phyloP scores from a whole-genome alignment of 2,888 invertebrate species.

The Oxystoma pomonae region DNA sequence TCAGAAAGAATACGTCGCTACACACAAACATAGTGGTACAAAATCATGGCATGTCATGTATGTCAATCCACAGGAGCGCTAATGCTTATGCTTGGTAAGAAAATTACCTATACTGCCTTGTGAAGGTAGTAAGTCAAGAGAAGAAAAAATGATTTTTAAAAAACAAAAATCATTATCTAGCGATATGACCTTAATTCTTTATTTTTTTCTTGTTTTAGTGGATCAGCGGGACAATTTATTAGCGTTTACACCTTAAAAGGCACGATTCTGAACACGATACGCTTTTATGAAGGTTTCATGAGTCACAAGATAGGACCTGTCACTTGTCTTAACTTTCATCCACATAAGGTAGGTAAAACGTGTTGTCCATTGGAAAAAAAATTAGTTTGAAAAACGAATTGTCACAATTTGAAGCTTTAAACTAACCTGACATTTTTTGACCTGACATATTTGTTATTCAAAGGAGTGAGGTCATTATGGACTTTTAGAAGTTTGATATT shows the following conservation, averaged over 20 bases:
- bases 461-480: no score
- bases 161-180: neutral
- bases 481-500: no score
- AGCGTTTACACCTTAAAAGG: slow-evolving; percentile 74
- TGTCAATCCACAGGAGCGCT: slow-evolving; percentile 76
- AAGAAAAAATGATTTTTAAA: no score
- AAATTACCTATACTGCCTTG: slow-evolving; percentile 2
- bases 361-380: no score
- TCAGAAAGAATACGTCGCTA: slow-evolving; percentile 57
- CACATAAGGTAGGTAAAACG: slow-evolving; percentile 63
- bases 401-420: no score
- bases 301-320: slow-evolving; percentile 82
- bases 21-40: slow-evolving; percentile 62
- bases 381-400: no score
- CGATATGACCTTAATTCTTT: slow-evolving; percentile 32
- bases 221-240: slow-evolving; percentile 74
- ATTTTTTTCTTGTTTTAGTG: no score
- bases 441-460: no score
- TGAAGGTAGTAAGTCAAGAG: no score
- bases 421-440: no score
- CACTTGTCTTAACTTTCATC: slow-evolving; percentile 86
- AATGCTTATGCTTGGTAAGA: slow-evolving; percentile 80
- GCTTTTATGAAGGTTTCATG: slow-evolving; percentile 90
- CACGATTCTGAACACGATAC: slow-evolving; percentile 69
- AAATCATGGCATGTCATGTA: slow-evolving; percentile 70